phyloP scores from a whole-genome alignment of 2,113 vertebrate species.

The Loxodonta africana region DNA sequence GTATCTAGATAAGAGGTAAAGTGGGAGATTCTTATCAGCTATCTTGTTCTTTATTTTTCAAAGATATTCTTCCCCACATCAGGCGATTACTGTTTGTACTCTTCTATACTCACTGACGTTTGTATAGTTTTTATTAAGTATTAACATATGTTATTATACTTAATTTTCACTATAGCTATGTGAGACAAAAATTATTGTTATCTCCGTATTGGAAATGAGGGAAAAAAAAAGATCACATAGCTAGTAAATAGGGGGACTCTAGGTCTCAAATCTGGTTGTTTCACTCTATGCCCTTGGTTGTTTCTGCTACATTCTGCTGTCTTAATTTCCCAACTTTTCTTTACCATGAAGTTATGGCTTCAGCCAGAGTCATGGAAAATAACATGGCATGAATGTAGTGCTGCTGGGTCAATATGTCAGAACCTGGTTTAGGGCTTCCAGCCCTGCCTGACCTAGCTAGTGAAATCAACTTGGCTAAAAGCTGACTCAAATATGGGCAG shows the following conservation, averaged over 20 bases:
- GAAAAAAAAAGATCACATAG: neutral
- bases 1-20: neutral
- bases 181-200: constrained; percentile 27
- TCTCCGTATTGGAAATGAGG: neutral
- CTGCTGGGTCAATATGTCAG: neutral
- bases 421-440: neutral
- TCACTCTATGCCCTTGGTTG: neutral
- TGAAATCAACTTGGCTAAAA: neutral
- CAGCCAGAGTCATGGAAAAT: neutral
- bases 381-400: neutral
- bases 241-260: neutral
- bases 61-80: neutral
- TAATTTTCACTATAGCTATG: neutral
- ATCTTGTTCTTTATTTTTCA: neutral
- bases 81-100: neutral
- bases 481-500: neutral
- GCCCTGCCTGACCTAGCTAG: neutral
- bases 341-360: neutral
- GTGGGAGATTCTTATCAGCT: neutral
- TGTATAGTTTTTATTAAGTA: neutral
- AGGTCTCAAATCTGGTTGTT: neutral
- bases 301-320: neutral
- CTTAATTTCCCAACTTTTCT: neutral
- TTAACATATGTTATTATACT: neutral
- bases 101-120: neutral